A percentile compares a stretch with the other conserved stretches of the same genome.
phyloP scores from a whole-genome alignment of 1,140 invertebrate species.

The Drosophila tsacasi region DNA sequence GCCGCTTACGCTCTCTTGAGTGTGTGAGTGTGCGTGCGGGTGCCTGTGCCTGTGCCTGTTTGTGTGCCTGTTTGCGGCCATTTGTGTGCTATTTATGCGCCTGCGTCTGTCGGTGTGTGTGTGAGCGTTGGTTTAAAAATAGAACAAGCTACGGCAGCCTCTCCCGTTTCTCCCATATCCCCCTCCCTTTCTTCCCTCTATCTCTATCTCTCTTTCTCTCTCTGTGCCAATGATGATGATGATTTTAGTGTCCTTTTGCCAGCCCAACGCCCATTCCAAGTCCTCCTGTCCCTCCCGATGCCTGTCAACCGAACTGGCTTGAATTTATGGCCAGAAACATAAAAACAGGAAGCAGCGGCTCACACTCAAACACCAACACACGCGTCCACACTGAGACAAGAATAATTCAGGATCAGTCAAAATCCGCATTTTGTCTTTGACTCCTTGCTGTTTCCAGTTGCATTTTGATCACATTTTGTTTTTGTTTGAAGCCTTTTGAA shows the following conservation, averaged over 20 bases:
- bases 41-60: conserved; percentile 10
- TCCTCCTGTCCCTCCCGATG: neutral
- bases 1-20: conserved; percentile 12
- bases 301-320: conserved; percentile 64
- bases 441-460: too few relatives aligned
- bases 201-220: neutral
- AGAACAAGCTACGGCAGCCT: conserved; percentile 72
- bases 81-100: conserved; percentile 77
- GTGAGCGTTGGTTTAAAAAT: conserved; percentile 77
- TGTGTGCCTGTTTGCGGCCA: conserved; percentile 44
- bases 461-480: neutral
- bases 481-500: neutral
- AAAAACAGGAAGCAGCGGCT: conserved; percentile 64
- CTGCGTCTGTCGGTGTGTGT: conserved; percentile 63
- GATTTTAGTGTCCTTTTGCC: conserved; percentile 75
- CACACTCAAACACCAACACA: conserved; percentile 27
- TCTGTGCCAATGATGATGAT: conserved; percentile 34
- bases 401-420: neutral
- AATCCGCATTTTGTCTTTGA: neutral
- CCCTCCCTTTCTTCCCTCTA: conserved; percentile 20
- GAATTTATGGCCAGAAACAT: conserved; percentile 78
- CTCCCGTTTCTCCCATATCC: conserved; percentile 39
- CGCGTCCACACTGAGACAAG: neutral
- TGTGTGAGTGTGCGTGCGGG: conserved; percentile 15
- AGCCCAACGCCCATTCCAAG: conserved; percentile 58